Conservation (phyloP, 2,797 vertebrate species). For the Anguilla obscura region DNA sequence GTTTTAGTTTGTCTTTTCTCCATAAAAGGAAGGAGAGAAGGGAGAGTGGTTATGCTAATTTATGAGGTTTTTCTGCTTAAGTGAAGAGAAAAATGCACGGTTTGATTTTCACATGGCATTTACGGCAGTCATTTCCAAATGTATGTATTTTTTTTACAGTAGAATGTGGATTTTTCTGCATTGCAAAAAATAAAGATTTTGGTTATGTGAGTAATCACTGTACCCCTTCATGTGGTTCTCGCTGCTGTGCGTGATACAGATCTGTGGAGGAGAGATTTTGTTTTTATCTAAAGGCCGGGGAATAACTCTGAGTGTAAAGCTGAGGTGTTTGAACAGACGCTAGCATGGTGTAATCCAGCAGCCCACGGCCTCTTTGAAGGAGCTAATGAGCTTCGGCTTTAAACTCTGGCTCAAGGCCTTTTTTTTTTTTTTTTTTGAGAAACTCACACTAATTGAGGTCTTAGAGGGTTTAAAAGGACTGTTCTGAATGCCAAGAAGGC, state of each 20-base stretch:
- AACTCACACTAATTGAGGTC: conserved; percentile 18
- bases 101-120: not conserved
- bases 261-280: not conserved
- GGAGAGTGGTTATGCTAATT: not conserved
- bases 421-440: not conserved
- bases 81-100: not conserved
- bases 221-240: not conserved
- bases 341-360: not conserved
- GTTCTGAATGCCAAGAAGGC: conserved; percentile 14
- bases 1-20: not conserved
- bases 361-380: conserved; percentile 15
- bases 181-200: not conserved
- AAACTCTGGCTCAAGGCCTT: not conserved
- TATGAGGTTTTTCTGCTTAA: not conserved
- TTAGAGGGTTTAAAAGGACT: conserved; percentile 7
- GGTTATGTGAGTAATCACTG: not conserved
- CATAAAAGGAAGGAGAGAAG: not conserved
- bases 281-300: conserved; percentile 13
- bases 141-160: conserved; percentile 5
- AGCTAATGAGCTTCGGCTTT: conserved; percentile 23
- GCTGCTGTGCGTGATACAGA: not conserved
- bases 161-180: too few species aligned
- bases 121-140: not conserved
- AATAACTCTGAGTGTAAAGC: not conserved
- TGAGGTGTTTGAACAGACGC: not conserved